phyloP scores from a whole-genome alignment of 2,888 invertebrate genomes.

The Acleris cristana region DNA sequence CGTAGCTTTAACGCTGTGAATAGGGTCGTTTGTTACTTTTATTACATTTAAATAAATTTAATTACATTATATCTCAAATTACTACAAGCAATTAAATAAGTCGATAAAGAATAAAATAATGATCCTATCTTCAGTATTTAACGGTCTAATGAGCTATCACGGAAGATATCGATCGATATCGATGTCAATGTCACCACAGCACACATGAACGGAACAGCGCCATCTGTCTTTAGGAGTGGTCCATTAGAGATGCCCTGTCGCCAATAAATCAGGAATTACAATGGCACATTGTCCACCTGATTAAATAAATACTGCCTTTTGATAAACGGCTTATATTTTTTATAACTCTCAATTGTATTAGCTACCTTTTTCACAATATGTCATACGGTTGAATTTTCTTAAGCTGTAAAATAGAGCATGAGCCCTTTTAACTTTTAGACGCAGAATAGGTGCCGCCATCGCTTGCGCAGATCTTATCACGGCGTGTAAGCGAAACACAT shows the following conservation, averaged over 20 bases:
- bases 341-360: too few relatives aligned
- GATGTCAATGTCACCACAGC: constrained; percentile 13
- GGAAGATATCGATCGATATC: constrained; percentile 1
- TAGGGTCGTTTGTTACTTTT: constrained; percentile 16
- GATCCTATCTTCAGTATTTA: not conserved
- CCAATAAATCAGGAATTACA: constrained; percentile 79
- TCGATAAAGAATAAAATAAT: not conserved
- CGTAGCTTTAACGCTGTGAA: constrained; percentile 5
- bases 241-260: constrained; percentile 64
- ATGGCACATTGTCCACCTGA: constrained; percentile 83
- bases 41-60: constrained; percentile 18
- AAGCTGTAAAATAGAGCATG: too few relatives aligned
- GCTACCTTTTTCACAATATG: too few relatives aligned
- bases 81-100: not conserved
- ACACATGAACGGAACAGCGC: constrained; percentile 37
- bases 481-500: constrained; percentile 62
- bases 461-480: constrained; percentile 65
- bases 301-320: constrained; percentile 63
- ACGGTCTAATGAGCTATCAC: not conserved
- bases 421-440: too few relatives aligned
- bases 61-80: not conserved
- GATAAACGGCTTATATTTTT: too few relatives aligned
- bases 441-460: constrained; percentile 69
- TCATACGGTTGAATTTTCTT: too few relatives aligned
- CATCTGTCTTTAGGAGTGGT: constrained; percentile 55